phyloP scores from a whole-genome alignment of 23 tunicate genomes.

The Halocynthia roretzi region DNA sequence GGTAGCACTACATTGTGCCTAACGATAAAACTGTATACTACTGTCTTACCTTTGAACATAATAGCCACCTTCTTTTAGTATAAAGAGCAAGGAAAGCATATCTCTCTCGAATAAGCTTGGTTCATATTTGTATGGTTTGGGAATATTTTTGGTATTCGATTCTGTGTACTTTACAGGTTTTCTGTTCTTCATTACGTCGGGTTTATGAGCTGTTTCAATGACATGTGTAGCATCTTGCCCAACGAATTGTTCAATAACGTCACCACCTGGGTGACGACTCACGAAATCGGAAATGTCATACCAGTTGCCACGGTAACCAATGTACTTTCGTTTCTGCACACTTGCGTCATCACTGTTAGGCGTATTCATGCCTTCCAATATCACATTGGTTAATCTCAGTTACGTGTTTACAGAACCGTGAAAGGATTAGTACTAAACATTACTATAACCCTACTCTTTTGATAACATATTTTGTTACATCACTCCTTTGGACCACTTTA shows the following conservation, averaged over 20 bases:
- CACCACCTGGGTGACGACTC: conserved; percentile 71
- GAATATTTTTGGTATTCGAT: neutral
- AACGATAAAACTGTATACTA: neutral
- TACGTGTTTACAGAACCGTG: no score
- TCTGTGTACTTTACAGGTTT: conserved; percentile 31
- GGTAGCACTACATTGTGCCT: no score
- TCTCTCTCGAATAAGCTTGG: conserved; percentile 42
- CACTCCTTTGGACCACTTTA: no score
- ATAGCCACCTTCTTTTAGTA: conserved; percentile 43
- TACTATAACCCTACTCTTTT: no score
- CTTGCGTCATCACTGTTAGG: no score
- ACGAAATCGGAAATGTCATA: conserved; percentile 73
- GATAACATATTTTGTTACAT: no score
- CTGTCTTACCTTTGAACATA: conserved; percentile 73
- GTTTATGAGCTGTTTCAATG: conserved; percentile 75
- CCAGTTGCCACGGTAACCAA: conserved; percentile 84
- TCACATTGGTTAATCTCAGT: no score
- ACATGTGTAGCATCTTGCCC: conserved; percentile 87
- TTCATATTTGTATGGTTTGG: conserved; percentile 4
- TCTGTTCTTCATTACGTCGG: conserved; percentile 38
- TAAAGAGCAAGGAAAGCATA: conserved; percentile 48
- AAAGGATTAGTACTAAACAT: no score
- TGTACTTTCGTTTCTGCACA: conserved; percentile 9
- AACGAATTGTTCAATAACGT: conserved; percentile 65
- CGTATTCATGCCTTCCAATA: no score